phyloP scores from a whole-genome alignment of 1,140 invertebrate genomes.

The Bombus ignitus region DNA sequence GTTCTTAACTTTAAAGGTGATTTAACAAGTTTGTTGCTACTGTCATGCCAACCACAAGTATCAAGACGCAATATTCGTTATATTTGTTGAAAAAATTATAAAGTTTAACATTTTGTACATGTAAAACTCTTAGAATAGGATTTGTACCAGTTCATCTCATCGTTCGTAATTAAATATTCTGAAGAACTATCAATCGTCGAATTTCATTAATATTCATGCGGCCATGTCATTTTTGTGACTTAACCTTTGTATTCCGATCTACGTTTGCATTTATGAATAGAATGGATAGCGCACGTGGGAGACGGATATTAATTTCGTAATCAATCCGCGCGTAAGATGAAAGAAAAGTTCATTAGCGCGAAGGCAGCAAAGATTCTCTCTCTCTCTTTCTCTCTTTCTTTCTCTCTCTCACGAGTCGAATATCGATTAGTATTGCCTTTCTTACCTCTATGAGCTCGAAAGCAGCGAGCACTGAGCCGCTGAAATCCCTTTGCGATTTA shows the following conservation, averaged over 20 bases:
- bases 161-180: neutral
- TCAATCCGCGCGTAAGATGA: neutral
- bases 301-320: neutral
- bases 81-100: too few relatives aligned
- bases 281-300: neutral
- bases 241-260: neutral
- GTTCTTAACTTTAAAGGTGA: too few relatives aligned
- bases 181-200: neutral
- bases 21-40: too few relatives aligned
- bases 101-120: neutral
- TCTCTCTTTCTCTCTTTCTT: neutral
- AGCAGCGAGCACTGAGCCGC: slow-evolving; percentile 83
- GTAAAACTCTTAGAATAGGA: neutral
- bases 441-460: slow-evolving; percentile 84
- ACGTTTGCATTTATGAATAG: neutral
- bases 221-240: neutral
- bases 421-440: slow-evolving; percentile 33
- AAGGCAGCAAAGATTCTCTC: neutral
- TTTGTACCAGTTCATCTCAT: neutral
- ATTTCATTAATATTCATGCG: neutral
- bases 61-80: too few relatives aligned
- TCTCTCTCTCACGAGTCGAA: neutral
- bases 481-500: slow-evolving; percentile 76
- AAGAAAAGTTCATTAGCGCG: neutral
- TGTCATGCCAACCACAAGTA: too few relatives aligned